phyloP scores from a whole-genome alignment of 92 coral and sea anemone genomes.

The Blastomussa wellsi region DNA sequence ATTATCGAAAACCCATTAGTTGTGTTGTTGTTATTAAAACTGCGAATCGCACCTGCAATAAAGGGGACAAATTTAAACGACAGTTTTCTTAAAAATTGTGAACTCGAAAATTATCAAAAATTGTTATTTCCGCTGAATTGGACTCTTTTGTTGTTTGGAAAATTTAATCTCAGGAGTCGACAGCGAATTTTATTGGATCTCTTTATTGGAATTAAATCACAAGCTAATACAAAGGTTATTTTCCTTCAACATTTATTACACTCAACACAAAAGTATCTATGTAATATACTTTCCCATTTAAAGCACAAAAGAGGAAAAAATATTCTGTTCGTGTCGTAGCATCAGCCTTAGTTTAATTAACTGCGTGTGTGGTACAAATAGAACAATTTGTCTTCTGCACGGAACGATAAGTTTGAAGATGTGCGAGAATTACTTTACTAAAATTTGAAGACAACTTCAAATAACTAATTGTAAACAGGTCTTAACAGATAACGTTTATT shows the following conservation, averaged over 20 bases:
- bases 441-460: background rate
- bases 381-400: background rate
- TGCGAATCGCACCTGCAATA: conserved; percentile 27
- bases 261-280: background rate
- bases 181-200: conserved; percentile 18
- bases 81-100: background rate
- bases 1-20: conserved; percentile 40
- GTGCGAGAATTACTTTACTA: background rate
- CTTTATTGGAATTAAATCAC: conserved; percentile 8
- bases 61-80: conserved; percentile 2
- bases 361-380: background rate
- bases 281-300: conserved; percentile 1
- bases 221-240: conserved; percentile 1
- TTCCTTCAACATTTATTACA: background rate
- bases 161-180: conserved; percentile 12
- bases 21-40: conserved; percentile 39
- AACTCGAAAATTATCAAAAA: conserved; percentile 10
- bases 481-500: background rate
- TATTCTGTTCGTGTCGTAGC: background rate
- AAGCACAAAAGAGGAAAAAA: conserved; percentile 9
- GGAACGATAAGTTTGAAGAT: background rate
- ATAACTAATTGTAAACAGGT: background rate
- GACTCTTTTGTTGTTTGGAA: conserved; percentile 2
- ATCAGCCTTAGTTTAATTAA: background rate
- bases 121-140: conserved; percentile 13